Conservation (phyloP, 2,888 invertebrate genomes). For the Philereme transversata region DNA sequence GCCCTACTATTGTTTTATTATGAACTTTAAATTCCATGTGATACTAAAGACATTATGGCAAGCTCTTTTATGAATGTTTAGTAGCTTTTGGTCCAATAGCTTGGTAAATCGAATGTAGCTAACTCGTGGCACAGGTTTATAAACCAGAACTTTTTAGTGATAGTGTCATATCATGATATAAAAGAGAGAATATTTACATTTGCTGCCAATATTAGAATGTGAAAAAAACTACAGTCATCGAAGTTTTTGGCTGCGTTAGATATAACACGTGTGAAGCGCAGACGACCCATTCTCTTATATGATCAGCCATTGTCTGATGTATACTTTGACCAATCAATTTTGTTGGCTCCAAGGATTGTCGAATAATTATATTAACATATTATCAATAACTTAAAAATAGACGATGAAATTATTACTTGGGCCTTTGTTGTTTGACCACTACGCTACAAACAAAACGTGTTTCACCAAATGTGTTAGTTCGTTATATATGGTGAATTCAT, state of each 20-base stretch:
- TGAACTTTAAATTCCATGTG: background rate
- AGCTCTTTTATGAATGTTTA: background rate
- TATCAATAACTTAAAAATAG: slow-evolving; percentile 14
- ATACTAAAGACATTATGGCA: background rate
- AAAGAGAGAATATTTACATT: too few relatives aligned
- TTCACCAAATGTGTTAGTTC: slow-evolving; percentile 10
- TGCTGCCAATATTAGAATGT: background rate
- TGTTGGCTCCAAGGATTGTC: slow-evolving; percentile 8
- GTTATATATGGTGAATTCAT: too few relatives aligned
- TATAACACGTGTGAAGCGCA: background rate
- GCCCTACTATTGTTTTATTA: slow-evolving; percentile 16
- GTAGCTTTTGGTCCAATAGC: too few relatives aligned
- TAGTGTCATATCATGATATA: too few relatives aligned
- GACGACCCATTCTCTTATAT: background rate
- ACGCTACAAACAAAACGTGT: slow-evolving; percentile 16
- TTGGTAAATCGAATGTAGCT: too few relatives aligned
- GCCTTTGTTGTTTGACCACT: slow-evolving; percentile 20
- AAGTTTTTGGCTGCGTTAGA: background rate
- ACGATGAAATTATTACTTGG: background rate
- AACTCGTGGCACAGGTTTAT: too few relatives aligned
- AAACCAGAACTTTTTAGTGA: too few relatives aligned
- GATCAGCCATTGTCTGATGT: background rate
- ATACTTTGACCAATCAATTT: slow-evolving; percentile 15
- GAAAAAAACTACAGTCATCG: background rate
- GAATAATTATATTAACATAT: slow-evolving; percentile 4